phyloP scores from a whole-genome alignment of 2,888 invertebrate species.

The Drosophila suboccidentalis region DNA sequence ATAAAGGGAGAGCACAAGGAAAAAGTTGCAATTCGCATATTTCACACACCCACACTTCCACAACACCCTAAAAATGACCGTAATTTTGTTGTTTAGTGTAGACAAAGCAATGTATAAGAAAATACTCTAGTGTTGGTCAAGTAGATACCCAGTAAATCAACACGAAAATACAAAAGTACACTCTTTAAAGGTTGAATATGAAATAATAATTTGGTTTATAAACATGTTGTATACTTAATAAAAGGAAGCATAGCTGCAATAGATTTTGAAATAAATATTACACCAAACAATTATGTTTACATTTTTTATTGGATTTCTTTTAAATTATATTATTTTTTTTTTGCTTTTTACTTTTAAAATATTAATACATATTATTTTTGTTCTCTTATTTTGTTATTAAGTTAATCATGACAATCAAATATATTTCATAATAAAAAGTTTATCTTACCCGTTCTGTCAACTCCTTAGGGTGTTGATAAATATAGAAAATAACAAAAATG shows the following conservation, averaged over 20 bases:
- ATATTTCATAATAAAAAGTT: not conserved
- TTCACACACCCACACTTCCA: conserved; percentile 43
- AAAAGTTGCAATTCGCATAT: conserved; percentile 51
- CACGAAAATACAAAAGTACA: not conserved
- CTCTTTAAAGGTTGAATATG: not conserved
- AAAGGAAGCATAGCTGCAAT: too few relatives aligned
- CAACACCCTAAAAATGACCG: conserved; percentile 50
- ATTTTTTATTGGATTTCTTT: too few relatives aligned
- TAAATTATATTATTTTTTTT: too few relatives aligned
- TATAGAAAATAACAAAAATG: conserved; percentile 56
- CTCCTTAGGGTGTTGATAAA: conserved; percentile 8
- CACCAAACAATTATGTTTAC: too few relatives aligned
- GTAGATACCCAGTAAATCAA: conserved; percentile 6
- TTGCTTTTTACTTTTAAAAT: too few relatives aligned
- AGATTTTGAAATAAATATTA: not conserved
- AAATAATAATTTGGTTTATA: not conserved
- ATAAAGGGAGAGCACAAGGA: conserved; percentile 2
- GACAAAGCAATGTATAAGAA: conserved; percentile 18
- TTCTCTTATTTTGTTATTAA: not conserved
- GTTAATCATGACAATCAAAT: not conserved
- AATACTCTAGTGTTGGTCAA: not conserved
- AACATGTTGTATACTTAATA: not conserved
- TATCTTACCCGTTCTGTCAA: not conserved
- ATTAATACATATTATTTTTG: not conserved
- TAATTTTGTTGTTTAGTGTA: conserved; percentile 64